Evolutionary conservation across 2,797 vertebrate genomes (phyloP).

Genomic region (Poeciliopsis paucimaculata): DNA sequence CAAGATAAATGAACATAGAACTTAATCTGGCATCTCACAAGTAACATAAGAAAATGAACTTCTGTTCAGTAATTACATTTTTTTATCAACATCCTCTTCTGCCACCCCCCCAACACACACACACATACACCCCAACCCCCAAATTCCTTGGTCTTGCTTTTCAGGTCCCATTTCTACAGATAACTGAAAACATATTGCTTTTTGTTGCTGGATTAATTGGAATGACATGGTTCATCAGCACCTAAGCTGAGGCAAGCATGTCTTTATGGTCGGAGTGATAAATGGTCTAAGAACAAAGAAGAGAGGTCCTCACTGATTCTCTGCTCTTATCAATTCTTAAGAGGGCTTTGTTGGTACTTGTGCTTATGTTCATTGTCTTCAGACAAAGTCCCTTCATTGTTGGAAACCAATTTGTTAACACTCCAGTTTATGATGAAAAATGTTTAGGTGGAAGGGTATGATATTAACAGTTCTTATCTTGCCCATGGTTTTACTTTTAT

Average conservation of each 20-base stretch:
- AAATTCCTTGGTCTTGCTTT: conserved; percentile 21
- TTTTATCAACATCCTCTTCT: conserved; percentile 53
- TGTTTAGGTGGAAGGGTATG: neutral
- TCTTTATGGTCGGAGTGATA: conserved; percentile 39
- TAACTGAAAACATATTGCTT: conserved; percentile 66
- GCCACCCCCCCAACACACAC: neutral
- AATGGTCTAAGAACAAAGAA: conserved; percentile 35
- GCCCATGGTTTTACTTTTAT: neutral
- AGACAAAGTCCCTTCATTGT: conserved; percentile 5
- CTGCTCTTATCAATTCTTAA: conserved; percentile 44
- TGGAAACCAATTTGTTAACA: neutral
- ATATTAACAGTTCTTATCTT: neutral
- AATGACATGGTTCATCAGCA: conserved; percentile 72
- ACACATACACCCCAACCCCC: neutral
- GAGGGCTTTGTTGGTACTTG: conserved; percentile 20
- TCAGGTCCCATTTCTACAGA: conserved; percentile 46
- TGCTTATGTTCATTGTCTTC: conserved; percentile 13
- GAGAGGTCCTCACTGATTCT: conserved; percentile 56
- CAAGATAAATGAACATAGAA: conserved; percentile 9
- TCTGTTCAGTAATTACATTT: conserved; percentile 29
- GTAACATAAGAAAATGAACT: conserved; percentile 23
- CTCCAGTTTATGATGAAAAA: neutral
- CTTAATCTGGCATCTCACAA: conserved; percentile 17
- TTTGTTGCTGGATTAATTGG: conserved; percentile 62
- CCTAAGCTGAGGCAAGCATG: conserved; percentile 45